These are phyloP conservation scores for Heterotis niloticus DNA, from an alignment of 2,113 vertebrate genomes.

Conservation along the genomic window DNA sequence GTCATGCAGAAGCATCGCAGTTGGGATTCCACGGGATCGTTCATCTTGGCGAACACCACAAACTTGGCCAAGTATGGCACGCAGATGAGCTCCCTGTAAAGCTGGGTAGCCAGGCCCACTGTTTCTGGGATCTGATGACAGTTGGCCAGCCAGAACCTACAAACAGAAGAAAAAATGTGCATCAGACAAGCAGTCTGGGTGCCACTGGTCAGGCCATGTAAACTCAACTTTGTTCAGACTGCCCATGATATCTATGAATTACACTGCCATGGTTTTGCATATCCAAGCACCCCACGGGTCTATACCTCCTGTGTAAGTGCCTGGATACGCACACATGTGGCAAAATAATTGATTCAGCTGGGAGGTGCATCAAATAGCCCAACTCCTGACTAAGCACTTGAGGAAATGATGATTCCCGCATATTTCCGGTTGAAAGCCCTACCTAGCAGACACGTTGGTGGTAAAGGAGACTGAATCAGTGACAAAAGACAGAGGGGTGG, in stretches of 20 bases:
- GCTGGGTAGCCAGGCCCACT: slow-evolving; percentile 85
- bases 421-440: neutral
- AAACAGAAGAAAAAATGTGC: neutral
- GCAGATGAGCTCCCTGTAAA: slow-evolving; percentile 95
- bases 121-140: slow-evolving; percentile 96
- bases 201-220: neutral
- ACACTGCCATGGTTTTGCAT: no score
- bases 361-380: neutral
- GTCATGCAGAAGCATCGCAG: slow-evolving; percentile 98
- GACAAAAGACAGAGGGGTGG: slow-evolving; percentile 88
- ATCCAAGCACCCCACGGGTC: neutral
- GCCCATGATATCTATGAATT: no score
- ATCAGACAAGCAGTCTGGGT: neutral
- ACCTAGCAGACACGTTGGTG: slow-evolving; percentile 19
- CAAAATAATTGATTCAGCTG: neutral
- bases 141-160: slow-evolving; percentile 94
- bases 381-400: neutral
- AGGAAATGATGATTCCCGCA: neutral
- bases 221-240: no score
- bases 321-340: neutral
- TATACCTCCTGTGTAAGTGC: neutral
- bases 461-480: slow-evolving; percentile 89
- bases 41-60: slow-evolving; percentile 97
- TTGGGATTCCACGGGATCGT: slow-evolving; percentile 87
- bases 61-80: slow-evolving; percentile 99